Base-by-base conservation (phyloP, 2,888 invertebrate species). In the Morpho deidamia region DNA sequence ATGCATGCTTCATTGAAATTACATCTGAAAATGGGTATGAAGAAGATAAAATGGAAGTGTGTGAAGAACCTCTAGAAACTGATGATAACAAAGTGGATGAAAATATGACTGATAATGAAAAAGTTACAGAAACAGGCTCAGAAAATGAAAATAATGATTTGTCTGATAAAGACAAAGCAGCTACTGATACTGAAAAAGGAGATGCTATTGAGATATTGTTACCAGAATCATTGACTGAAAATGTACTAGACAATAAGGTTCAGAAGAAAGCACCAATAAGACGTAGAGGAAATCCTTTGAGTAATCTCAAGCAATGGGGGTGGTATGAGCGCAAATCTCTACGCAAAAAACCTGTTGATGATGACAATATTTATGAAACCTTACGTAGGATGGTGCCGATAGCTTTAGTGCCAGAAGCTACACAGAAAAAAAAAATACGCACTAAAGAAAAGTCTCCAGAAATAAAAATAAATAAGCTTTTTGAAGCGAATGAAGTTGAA, bases 231-330 rank as follows among this genome's bases (percentile, higher is more conserved):
- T 62, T 69, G 33, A 53, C 61, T 53, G 83, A 81, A 55, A 44
- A 60, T 39, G 64, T 59, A 35, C 72, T 75, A 10, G 85, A 85
- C 11, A 64, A 70, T 44, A 92, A 91, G 69, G 76, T 78, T 40
- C 81, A 82, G 34, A 90, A 88, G 55, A 91, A 91, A 65, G 78
- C 81, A 42, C 79, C 90, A 8, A 90, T 88, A 1, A 91, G 95
- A 64, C 84, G 95, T n/a, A 87, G 95, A 58, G 92, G 95, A 39
- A 95, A 94, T 77, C 93, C 94, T 34, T 81, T 95, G 10, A 93
- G 93, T 46, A 93, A 93, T 64, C 77, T 95, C 14, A 93, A 95
- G 66, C 93, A 94, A 64, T 95, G 95, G 94, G 94, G 94, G 48
- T 95, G 95, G 94, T 95, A 94, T 65, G 93, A 91, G 64, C 72